Evolutionary conservation across 2,113 vertebrate species (phyloP).

Genomic region (Thinocorus orbignyianus): DNA sequence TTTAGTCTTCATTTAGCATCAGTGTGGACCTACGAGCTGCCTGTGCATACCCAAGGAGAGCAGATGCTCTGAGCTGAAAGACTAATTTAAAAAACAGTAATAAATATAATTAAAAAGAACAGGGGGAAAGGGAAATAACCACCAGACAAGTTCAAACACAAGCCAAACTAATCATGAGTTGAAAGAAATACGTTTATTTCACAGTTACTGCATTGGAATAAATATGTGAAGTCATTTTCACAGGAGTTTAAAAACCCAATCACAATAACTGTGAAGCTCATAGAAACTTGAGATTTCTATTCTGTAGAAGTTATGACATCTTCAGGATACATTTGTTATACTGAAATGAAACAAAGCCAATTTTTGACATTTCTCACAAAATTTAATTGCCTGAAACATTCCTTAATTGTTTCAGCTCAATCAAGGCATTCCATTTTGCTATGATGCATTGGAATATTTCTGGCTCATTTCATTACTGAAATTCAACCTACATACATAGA

Average conservation of each 20-base stretch:
- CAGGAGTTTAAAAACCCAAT: constrained; percentile 23
- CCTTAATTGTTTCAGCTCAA: constrained; percentile 51
- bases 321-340: neutral
- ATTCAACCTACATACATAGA: neutral
- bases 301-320: constrained; percentile 21
- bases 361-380: constrained; percentile 27
- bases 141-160: constrained; percentile 18
- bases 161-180: neutral
- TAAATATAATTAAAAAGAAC: neutral
- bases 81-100: neutral
- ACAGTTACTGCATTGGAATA: neutral
- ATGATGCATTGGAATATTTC: constrained; percentile 29
- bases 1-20: neutral
- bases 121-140: neutral
- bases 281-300: constrained; percentile 17
- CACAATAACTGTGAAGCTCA: neutral
- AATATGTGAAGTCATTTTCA: constrained; percentile 40
- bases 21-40: neutral
- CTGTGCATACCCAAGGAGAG: neutral
- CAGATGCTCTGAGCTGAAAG: neutral
- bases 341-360: constrained; percentile 32
- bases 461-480: neutral
- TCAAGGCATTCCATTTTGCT: constrained; percentile 43
- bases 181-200: neutral
- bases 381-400: constrained; percentile 48